Percentiles rank a stretch among this genome's conserved stretches.
Conservation (phyloP, 2,888 invertebrate species). For the Acleris literana region DNA sequence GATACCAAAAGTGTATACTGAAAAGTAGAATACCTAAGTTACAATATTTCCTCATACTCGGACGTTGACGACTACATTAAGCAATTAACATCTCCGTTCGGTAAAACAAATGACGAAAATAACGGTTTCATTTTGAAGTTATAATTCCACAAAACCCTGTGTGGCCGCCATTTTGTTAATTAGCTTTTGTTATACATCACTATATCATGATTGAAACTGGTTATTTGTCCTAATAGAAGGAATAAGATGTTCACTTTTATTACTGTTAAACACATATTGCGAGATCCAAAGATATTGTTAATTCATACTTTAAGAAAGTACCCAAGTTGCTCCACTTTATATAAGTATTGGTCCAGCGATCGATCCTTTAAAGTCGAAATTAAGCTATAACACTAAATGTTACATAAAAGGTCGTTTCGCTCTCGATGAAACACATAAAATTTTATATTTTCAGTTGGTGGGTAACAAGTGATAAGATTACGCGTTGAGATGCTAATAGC, state of each 20-base stretch:
- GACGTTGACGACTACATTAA: too few species aligned
- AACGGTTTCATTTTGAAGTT: too few species aligned
- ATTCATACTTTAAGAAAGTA: conserved; percentile 19
- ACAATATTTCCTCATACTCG: too few species aligned
- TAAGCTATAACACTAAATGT: conserved; percentile 81
- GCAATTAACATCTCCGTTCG: too few species aligned
- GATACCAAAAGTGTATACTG: too few species aligned
- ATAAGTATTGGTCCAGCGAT: conserved; percentile 45
- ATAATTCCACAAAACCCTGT: too few species aligned
- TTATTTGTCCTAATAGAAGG: conserved; percentile 15
- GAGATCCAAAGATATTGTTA: conserved; percentile 18
- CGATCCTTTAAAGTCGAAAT: conserved; percentile 72
- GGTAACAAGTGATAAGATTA: conserved; percentile 39
- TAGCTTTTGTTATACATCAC: too few species aligned
- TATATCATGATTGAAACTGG: not conserved
- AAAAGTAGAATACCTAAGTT: too few species aligned
- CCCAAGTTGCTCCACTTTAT: conserved; percentile 30
- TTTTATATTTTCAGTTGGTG: conserved; percentile 72
- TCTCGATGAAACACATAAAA: conserved; percentile 72
- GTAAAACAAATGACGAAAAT: too few species aligned
- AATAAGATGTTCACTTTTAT: conserved; percentile 28
- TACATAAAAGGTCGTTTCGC: conserved; percentile 62
- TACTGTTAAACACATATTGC: conserved; percentile 27
- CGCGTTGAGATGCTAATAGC: conserved; percentile 40
- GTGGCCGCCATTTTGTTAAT: too few species aligned